phyloP scores from a whole-genome alignment of 2,797 vertebrate genomes.

The Gadopsis bispinosus region DNA sequence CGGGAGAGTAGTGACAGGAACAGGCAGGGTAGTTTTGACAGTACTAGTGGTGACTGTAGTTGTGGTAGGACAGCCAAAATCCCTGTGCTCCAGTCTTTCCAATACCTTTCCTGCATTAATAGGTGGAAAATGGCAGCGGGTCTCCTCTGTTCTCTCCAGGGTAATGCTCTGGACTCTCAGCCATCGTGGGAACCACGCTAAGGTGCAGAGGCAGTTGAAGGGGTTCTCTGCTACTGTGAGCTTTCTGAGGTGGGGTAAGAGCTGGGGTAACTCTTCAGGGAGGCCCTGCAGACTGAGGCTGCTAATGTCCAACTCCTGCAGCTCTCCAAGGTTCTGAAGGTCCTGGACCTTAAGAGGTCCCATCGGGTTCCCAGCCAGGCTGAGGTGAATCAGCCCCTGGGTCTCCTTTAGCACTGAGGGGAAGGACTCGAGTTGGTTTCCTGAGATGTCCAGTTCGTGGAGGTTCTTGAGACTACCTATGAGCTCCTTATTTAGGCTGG shows the following conservation, averaged over 20 bases:
- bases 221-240: slow-evolving; percentile 92
- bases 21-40: slow-evolving; percentile 60
- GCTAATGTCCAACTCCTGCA: slow-evolving; percentile 94
- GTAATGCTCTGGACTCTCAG: slow-evolving; percentile 81
- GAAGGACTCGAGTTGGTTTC: slow-evolving; percentile 88
- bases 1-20: slow-evolving; percentile 72
- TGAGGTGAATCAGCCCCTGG: slow-evolving; percentile 88
- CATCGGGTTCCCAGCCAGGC: slow-evolving; percentile 90
- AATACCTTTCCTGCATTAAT: slow-evolving; percentile 91
- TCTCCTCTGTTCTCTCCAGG: slow-evolving; percentile 90
- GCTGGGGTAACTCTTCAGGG: slow-evolving; percentile 87
- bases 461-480: slow-evolving; percentile 89
- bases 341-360: slow-evolving; percentile 87
- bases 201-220: slow-evolving; percentile 94
- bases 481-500: slow-evolving; percentile 86
- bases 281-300: slow-evolving; percentile 91
- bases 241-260: slow-evolving; percentile 88
- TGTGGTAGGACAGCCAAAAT: slow-evolving; percentile 94
- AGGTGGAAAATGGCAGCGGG: slow-evolving; percentile 95
- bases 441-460: slow-evolving; percentile 92
- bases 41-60: slow-evolving; percentile 85
- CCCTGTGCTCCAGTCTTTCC: slow-evolving; percentile 87
- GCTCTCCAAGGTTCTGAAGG: slow-evolving; percentile 85
- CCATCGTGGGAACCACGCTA: slow-evolving; percentile 95
- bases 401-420: slow-evolving; percentile 84